These are phyloP conservation scores for Rhipidura dahli DNA, from an alignment of 2,113 vertebrate species.

Conservation along the genomic window DNA sequence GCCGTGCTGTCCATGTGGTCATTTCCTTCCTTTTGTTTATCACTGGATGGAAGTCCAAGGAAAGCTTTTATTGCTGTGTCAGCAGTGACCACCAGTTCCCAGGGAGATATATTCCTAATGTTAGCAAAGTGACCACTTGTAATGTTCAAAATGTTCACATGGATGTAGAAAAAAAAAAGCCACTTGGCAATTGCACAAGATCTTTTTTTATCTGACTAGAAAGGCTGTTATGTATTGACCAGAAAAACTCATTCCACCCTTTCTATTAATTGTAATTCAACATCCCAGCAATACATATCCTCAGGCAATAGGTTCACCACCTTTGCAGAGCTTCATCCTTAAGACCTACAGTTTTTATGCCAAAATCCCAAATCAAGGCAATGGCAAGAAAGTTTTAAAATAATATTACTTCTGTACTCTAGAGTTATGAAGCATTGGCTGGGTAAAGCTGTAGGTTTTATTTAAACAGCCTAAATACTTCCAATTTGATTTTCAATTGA, in stretches of 20 bases:
- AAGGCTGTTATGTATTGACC: background rate
- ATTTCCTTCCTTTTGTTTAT: background rate
- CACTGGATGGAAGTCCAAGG: background rate
- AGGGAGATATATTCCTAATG: background rate
- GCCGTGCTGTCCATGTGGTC: background rate
- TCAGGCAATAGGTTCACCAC: background rate
- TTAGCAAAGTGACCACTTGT: background rate
- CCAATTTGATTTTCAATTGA: background rate
- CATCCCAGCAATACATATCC: background rate
- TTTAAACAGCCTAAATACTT: background rate
- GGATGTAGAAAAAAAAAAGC: background rate
- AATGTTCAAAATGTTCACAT: background rate
- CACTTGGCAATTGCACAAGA: background rate
- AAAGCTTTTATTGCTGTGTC: background rate
- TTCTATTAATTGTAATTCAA: background rate
- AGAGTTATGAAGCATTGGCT: background rate
- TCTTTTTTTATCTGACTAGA: background rate
- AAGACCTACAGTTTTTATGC: background rate
- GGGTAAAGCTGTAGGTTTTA: background rate
- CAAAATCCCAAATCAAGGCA: background rate
- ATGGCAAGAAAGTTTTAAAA: background rate
- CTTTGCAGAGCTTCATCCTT: background rate
- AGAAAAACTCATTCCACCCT: background rate
- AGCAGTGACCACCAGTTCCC: background rate
- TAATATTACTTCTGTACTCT: background rate